Percentiles rank a stretch among this genome's conserved stretches.
Evolutionary conservation across 2,888 invertebrate species (phyloP).

Genomic region (Tridacna crocea): DNA sequence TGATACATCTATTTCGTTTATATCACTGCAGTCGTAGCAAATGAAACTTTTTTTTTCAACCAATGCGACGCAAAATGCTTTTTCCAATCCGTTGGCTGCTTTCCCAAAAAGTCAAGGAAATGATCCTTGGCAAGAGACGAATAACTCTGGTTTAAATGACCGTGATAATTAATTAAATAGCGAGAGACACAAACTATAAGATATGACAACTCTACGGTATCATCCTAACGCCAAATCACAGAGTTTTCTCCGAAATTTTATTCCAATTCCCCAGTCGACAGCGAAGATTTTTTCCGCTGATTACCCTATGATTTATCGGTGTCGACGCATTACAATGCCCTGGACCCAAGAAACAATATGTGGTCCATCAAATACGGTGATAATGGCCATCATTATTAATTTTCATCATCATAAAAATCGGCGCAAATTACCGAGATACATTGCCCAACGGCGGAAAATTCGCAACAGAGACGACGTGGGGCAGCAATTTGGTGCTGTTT

Average conservation of each 20-base stretch:
- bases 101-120: too few species aligned
- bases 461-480: not conserved
- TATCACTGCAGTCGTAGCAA: too few species aligned
- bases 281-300: constrained; percentile 24
- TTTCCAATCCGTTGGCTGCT: too few species aligned
- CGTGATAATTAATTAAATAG: too few species aligned
- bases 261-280: constrained; percentile 13
- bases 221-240: not conserved
- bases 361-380: constrained; percentile 49
- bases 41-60: too few species aligned
- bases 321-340: constrained; percentile 41
- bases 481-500: constrained; percentile 8
- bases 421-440: constrained; percentile 55
- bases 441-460: constrained; percentile 32
- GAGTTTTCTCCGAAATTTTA: not conserved
- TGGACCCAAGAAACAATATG: constrained; percentile 58
- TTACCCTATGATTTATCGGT: constrained; percentile 42
- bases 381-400: constrained; percentile 63
- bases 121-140: too few species aligned
- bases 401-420: constrained; percentile 63
- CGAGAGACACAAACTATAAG: too few species aligned
- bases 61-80: too few species aligned
- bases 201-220: too few species aligned
- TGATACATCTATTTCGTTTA: too few species aligned
- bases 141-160: too few species aligned